Evolutionary conservation across 2,113 vertebrate species (phyloP), one percentile per base, ranked within the genome.

Genomic region (Psilopogon haemacephalus): DNA sequence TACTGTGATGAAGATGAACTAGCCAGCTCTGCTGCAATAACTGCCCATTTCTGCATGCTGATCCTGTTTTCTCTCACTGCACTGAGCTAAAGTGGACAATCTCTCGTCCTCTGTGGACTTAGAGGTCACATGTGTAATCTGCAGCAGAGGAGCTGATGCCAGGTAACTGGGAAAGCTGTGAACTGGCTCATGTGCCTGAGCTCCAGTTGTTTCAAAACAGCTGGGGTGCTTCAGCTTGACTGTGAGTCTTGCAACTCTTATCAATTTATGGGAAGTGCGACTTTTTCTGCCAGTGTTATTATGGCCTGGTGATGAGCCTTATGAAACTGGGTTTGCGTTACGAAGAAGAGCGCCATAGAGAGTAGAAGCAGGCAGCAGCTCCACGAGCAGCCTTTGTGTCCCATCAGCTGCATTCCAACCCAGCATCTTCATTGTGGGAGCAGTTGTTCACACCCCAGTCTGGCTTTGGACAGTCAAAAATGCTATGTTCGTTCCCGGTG

Each of bases 391-490:
- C 14, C 28, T 65, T 2, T 3, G 5, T 55, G 85, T 59, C 68
- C 65, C 72, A 35, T 96, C 83, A 96, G 9, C 1, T 0, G 30
- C 98, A 99, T 1, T 96, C 86, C 58, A 98, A 93, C 0, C 98
- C 98, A 1, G 87, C 98, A 0, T 99, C 98, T 85, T 99, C 98
- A 0, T 0, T 8, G 85, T 99, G 99, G 4, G 7, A 3, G 70
- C 99, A 99, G 96, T 99, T 97, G 73, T 98, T 86, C 2, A 12
- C 0, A 3, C 98, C 98, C 84, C 98, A 93, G 46, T 0, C 2
- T 0, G 0, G 6, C 77, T 97, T 98, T 1, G 0, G 2, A 17
- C 99, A 99, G 3, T n/a, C 12, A 3, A 88, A 95, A 65, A 99
- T 91, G 7, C 71, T 89, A 0, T 0, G 0, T 93, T 99, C 99